These are phyloP conservation scores for Telmatherina bonti DNA, from an alignment of 2,797 vertebrate genomes.

Conservation along the genomic window DNA sequence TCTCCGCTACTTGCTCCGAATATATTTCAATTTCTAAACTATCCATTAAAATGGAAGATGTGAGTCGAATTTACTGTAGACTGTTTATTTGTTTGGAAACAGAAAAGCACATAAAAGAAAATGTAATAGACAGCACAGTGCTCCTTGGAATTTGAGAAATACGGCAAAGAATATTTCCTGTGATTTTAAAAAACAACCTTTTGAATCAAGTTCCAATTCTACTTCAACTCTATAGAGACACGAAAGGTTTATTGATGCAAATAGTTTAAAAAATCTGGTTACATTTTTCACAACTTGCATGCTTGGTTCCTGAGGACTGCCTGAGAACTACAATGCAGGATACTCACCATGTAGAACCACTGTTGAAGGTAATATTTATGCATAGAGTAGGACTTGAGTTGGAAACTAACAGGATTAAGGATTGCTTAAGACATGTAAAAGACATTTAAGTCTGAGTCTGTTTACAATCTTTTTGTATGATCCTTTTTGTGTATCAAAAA, in stretches of 20 bases:
- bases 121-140: not conserved
- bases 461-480: conserved; percentile 8
- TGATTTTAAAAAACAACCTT: not conserved
- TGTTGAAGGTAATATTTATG: conserved; percentile 22
- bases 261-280: not conserved
- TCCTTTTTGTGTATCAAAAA: conserved; percentile 20
- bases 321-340: conserved; percentile 8
- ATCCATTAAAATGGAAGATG: not conserved
- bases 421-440: conserved; percentile 4
- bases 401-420: not conserved
- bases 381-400: not conserved
- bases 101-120: not conserved
- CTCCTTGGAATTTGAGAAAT: not conserved
- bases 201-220: not conserved
- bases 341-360: conserved; percentile 1
- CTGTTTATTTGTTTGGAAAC: not conserved
- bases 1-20: not conserved
- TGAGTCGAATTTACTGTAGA: not conserved
- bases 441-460: not conserved
- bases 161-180: not conserved
- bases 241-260: too few species aligned
- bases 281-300: not conserved
- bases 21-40: not conserved
- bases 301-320: not conserved
- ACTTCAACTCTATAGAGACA: not conserved